These are phyloP conservation scores for Hiodon tergisus DNA, from an alignment of 2,113 vertebrate species.

Conservation along the genomic window DNA sequence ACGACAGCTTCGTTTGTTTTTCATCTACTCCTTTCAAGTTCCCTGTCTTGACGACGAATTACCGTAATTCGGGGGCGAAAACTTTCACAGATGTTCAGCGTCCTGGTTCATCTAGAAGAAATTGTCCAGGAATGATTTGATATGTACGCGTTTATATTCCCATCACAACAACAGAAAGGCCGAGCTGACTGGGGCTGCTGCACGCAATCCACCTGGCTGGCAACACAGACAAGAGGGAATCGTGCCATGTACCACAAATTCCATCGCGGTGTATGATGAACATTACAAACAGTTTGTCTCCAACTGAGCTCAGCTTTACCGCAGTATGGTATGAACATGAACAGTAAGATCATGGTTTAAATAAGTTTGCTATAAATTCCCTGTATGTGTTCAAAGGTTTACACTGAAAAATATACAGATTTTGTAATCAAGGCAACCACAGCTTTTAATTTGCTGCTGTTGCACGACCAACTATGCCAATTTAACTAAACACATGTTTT, in stretches of 20 bases:
- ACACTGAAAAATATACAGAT: too few species aligned
- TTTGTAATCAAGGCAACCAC: too few species aligned
- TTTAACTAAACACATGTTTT: too few species aligned
- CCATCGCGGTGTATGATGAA: not conserved
- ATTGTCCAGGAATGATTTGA: slow-evolving; percentile 34
- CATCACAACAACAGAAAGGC: slow-evolving; percentile 4
- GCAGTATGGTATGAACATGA: too few species aligned
- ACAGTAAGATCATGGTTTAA: too few species aligned
- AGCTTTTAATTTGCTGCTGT: too few species aligned
- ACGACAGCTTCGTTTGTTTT: slow-evolving; percentile 26
- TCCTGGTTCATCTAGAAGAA: slow-evolving; percentile 31
- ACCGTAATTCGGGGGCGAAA: slow-evolving; percentile 20
- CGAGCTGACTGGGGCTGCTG: not conserved
- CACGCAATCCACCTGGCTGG: not conserved
- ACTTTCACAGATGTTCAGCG: slow-evolving; percentile 30
- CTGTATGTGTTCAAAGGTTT: too few species aligned
- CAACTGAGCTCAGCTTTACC: not conserved
- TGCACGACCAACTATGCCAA: too few species aligned
- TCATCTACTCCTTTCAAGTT: slow-evolving; percentile 54
- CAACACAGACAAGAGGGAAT: not conserved
- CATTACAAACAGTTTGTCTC: not conserved
- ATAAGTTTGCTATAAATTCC: too few species aligned
- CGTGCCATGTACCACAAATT: not conserved
- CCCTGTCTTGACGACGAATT: slow-evolving; percentile 48
- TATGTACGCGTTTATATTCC: slow-evolving; percentile 25